Evolutionary conservation across 2,797 vertebrate genomes (phyloP), one percentile per base, ranked within the genome.

Genomic region (Tachyglossus aculeatus): DNA sequence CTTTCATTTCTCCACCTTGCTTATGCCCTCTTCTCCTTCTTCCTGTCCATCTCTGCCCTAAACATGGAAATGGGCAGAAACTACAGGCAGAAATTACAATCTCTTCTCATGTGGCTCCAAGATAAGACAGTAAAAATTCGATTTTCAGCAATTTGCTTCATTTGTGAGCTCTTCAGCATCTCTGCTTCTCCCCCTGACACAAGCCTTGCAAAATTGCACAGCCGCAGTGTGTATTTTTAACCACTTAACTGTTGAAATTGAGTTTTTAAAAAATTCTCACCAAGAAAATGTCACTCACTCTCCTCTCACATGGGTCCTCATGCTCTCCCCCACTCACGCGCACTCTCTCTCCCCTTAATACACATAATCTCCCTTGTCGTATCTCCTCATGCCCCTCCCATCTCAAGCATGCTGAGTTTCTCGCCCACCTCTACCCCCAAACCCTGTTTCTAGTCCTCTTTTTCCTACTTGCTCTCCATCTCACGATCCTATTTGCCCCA

Each of bases 61-160:
- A 37, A 56, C 34, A 1, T 1, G 0, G 22, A 36, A 40, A 27
- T 50, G 55, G 36, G 52, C 9, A 68, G 74, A 59, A 71, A 74
- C 38, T 66, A 65, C 65, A n/a, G 0, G 62, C 55, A 65, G 68
- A 66, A 71, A 77, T 36, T 27, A 40, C 54, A 65, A 63, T 71
- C 77, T 74, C 58, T 33, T 81, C 71, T 83, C 77, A 4, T 57
- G 80, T 53, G 74, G 63, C 69, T 82, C 62, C 33, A 11, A 66
- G 77, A 74, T 74, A 81, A 85, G 69, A 78, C 61, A 78, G 66
- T 54, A 66, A 66, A 78, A 85, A 78, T 83, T 71, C 32, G 39
- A 78, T 81, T 81, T 83, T 67, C 69, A 76, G 71, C 83, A 76
- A 78, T 85, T 78, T 82, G 71, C 66, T 83, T 81, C 80, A 63